Evolutionary conservation across 2,888 invertebrate genomes (phyloP).

Genomic region (Apodemia duryi): DNA sequence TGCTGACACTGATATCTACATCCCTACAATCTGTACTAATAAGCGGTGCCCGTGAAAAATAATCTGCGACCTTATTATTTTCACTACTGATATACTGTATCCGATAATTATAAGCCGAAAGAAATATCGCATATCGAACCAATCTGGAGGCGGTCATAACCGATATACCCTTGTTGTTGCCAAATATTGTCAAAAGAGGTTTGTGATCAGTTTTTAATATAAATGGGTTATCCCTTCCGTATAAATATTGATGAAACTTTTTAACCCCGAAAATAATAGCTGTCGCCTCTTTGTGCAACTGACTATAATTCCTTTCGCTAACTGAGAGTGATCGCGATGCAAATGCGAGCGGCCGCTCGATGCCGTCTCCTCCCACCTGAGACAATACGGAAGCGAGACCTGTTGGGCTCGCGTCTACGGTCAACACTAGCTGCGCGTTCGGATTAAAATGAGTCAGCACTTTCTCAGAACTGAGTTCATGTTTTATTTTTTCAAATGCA

Average conservation of each 20-base stretch:
- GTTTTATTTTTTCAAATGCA: constrained; percentile 20
- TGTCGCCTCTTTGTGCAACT: constrained; percentile 28
- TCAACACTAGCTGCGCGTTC: constrained; percentile 22
- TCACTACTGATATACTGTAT: constrained; percentile 36
- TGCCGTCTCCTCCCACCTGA: constrained; percentile 19
- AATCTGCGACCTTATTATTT: constrained; percentile 28
- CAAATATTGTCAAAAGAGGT: too few species aligned
- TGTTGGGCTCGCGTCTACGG: constrained; percentile 25
- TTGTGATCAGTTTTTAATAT: too few species aligned
- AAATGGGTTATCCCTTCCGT: constrained; percentile 32
- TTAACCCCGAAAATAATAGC: constrained; percentile 11
- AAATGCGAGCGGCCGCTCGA: constrained; percentile 31
- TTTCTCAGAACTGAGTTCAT: constrained; percentile 18
- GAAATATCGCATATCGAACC: constrained; percentile 29
- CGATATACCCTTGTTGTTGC: constrained; percentile 32
- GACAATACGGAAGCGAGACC: constrained; percentile 27
- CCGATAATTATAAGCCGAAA: not conserved
- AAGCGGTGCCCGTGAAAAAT: too few species aligned
- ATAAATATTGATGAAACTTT: constrained; percentile 1
- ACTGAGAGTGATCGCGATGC: constrained; percentile 33
- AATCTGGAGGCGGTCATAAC: constrained; percentile 35
- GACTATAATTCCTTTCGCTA: constrained; percentile 29
- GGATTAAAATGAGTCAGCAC: constrained; percentile 23
- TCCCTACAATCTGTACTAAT: too few species aligned
- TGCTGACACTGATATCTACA: constrained; percentile 26